Conservation (phyloP, 2,888 invertebrate genomes). For the Rotaria socialis region DNA sequence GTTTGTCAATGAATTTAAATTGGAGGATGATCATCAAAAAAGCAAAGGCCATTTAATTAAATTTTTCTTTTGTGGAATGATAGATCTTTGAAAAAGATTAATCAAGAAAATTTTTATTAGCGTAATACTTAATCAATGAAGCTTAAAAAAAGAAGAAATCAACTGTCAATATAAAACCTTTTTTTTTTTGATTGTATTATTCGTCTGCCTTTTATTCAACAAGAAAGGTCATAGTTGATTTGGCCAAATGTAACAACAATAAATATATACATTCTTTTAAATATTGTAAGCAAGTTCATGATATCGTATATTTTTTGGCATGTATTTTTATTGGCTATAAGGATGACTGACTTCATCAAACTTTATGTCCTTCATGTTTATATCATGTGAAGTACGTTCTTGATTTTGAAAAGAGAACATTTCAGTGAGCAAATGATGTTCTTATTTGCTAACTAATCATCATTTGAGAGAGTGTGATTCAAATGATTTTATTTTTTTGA, state of each 20-base stretch:
- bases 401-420: background rate
- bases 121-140: background rate
- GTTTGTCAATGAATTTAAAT: background rate
- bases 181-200: slow-evolving; percentile 13
- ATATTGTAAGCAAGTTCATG: background rate
- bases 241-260: background rate
- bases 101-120: background rate
- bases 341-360: background rate
- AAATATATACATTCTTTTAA: background rate
- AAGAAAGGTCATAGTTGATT: background rate
- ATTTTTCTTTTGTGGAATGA: background rate
- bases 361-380: background rate
- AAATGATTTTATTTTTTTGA: background rate
- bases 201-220: slow-evolving; percentile 6
- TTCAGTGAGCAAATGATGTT: background rate
- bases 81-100: background rate
- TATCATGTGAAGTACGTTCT: background rate
- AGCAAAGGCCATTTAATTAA: background rate
- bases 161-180: background rate
- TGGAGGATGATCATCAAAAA: slow-evolving; percentile 5
- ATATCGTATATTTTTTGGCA: background rate
- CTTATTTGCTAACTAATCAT: background rate
- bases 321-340: background rate
- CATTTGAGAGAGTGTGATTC: background rate
- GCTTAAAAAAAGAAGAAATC: background rate